Evolutionary conservation across 2,113 vertebrate genomes (phyloP).

Genomic region (Leptobrachium leishanense): DNA sequence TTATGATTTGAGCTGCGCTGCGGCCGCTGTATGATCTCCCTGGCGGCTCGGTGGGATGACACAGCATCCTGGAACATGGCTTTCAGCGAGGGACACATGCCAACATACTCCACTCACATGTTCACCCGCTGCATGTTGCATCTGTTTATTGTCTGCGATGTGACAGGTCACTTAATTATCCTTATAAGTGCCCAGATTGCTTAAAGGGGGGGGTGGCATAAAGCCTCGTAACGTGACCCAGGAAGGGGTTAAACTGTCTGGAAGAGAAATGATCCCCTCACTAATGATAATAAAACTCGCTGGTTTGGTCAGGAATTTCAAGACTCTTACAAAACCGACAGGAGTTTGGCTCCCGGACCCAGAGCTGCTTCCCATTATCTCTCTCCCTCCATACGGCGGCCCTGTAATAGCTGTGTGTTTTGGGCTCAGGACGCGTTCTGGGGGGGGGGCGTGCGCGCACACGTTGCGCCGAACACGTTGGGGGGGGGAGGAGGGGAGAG

Average conservation of each 20-base stretch:
- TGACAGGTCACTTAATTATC: not conserved
- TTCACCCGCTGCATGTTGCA: not conserved
- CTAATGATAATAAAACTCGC: constrained; percentile 4
- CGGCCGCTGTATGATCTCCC: not conserved
- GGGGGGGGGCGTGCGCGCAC: too few species aligned
- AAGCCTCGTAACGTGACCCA: not conserved
- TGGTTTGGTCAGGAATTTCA: not conserved
- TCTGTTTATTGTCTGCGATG: not conserved
- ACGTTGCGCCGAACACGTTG: too few species aligned
- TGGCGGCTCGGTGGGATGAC: not conserved
- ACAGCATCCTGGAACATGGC: constrained; percentile 5
- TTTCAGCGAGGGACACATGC: not conserved
- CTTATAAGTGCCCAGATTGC: not conserved
- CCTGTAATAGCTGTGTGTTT: too few species aligned
- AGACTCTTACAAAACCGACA: constrained; percentile 22
- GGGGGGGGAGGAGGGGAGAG: too few species aligned
- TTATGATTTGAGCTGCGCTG: constrained; percentile 1
- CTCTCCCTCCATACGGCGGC: not conserved
- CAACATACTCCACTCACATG: not conserved
- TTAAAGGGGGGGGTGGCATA: not conserved
- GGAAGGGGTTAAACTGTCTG: not conserved
- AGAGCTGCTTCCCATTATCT: constrained; percentile 9
- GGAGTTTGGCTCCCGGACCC: not conserved
- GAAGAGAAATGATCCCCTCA: not conserved
- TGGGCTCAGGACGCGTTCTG: too few species aligned